Evolutionary conservation across 1,140 invertebrate species (phyloP), one percentile per base, ranked within the genome.

Genomic region (Eubasilissa regina): DNA sequence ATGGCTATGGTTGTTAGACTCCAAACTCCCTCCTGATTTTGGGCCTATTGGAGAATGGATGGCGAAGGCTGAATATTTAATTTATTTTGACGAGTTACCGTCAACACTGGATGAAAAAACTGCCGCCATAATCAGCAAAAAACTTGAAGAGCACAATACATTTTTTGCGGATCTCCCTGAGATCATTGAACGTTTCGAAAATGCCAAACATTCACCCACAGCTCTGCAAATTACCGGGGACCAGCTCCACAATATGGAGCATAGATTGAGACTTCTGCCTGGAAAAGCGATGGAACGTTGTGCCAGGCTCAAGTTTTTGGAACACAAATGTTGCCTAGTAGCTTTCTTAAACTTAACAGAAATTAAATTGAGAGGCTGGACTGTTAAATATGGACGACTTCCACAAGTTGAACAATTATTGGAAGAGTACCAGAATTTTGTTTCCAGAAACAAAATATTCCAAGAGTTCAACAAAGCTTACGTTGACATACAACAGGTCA

Each of bases 391-490:
- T 86, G 96, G 96, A 15, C 89, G 91, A 10, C 93, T 96, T 84
- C 93, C 96, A 76, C 93, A 95, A 85, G 96, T 97, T 1, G 91
- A 94, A 84, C 93, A 93, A 80, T 92, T 97, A 86, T 87, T 98
- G 81, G 93, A 95, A 81, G 96, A 98, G 84, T 98, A 98, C 85
- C 92, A 95, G 81, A 96, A 95, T 90, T 97, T 97, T 89, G 96
- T 98, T 12, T 95, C 95, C 3, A 93, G 93, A 83, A 97, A 97
- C 87, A 94, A 96, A 86, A 95, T 98, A 83, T 97, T 98, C 89
- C 95, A 97, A 87, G 96, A 97, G 88, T 98, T 98, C 88, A 96
- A 97, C 84, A 96, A 96, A 89, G 96, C 96, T 17, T 97, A 94
- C 84, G 89, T 94, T 79, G 96, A 98, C 84, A 97, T 97, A 92